Evolutionary conservation across 2,113 vertebrate species (phyloP).

Genomic region (Menura novaehollandiae): DNA sequence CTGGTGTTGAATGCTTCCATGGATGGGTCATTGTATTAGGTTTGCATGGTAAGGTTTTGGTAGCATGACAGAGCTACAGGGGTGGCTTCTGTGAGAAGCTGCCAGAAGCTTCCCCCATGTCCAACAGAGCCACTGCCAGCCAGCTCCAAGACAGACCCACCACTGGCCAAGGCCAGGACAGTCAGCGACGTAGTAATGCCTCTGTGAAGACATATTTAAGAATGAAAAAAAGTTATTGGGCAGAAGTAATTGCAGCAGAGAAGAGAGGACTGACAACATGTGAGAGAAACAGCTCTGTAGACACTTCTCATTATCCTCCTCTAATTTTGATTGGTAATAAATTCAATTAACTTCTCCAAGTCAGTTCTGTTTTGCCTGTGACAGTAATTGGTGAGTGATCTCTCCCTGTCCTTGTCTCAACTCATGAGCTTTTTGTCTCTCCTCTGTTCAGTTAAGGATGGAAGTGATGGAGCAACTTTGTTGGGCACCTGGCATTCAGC

Average conservation of each 20-base stretch:
- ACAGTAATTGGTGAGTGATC: not conserved
- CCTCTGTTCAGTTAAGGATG: not conserved
- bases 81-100: not conserved
- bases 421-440: not conserved
- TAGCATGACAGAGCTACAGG: not conserved
- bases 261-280: not conserved
- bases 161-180: not conserved
- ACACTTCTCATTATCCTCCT: not conserved
- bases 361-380: not conserved
- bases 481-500: not conserved
- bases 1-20: not conserved
- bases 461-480: not conserved
- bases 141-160: not conserved
- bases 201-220: not conserved
- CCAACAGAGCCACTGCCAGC: not conserved
- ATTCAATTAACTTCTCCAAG: not conserved
- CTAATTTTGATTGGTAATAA: not conserved
- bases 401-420: not conserved
- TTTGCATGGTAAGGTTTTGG: not conserved
- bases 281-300: not conserved
- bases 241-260: not conserved
- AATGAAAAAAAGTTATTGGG: not conserved
- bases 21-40: not conserved
- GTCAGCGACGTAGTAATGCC: not conserved
- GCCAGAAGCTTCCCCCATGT: not conserved